Base-by-base conservation (phyloP, 2,888 invertebrate species). In the Eupithecia subfuscata region DNA sequence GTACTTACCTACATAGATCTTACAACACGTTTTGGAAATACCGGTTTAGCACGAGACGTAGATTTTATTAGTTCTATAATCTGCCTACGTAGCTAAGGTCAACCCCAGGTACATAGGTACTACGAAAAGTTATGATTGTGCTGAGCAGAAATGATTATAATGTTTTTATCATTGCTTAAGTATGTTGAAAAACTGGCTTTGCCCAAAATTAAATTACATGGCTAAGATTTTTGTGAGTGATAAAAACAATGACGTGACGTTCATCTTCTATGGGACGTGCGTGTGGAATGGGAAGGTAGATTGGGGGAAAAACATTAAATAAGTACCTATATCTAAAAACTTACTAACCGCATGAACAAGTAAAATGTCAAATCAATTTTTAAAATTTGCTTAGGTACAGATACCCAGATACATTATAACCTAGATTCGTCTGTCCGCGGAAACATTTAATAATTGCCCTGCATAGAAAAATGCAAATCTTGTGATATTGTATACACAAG, bases 21-120 rank as follows among this genome's bases (percentile, higher is more conserved):
- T 60, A 45, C 14, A 80, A 80, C 81, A 82, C 65, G 84, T 82
- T 85, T 84, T 82, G 82, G 81, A 82, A 86, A 85, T 84, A 85
- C 86, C 85, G 78, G 85, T 83, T 84, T 82, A 78, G 18, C 43
- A 73, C 69, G 78, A 70, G 73, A 77, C 60, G 43, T 52, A 34
- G 48, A 45, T 45, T 37, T 43, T 40, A 65, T 70, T 25, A n/a
- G 34, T 63, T 69, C 73, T 60, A 18, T 63, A 64, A 64, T 18
- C 25, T 69, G 37, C 40, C 37, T 52, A 72, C 69, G 70, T 70
- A 65, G 65, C 22, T 22, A 22, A 56, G 56, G 56, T 56, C 43
- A 43, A 70, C 65, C 22, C 56, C 22, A 56, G 52, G 63, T 52
- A 52, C 52, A 16, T 63, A 63, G 3, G 0, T 14, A 30, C 6